These are phyloP conservation scores for Actinopyga echinites DNA, from an alignment of 53 echinoderm and acorn worm species.

Conservation along the genomic window DNA sequence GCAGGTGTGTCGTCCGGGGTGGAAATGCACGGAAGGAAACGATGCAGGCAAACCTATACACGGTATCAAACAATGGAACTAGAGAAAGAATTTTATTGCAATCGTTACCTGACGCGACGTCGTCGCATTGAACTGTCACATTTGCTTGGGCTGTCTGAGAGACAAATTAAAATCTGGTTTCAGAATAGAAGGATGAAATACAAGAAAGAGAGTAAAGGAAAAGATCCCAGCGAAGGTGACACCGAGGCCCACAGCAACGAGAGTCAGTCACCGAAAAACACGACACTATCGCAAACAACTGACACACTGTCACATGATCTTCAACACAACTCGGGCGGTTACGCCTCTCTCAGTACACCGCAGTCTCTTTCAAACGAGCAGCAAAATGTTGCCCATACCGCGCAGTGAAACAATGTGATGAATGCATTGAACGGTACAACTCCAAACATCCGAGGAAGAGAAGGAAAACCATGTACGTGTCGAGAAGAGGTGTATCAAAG, in stretches of 20 bases:
- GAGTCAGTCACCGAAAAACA: constrained; percentile 24
- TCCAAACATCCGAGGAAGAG: no score
- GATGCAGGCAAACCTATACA: constrained; percentile 98
- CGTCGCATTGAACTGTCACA: constrained; percentile 95
- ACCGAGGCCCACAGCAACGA: constrained; percentile 1
- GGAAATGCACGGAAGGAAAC: constrained; percentile 62
- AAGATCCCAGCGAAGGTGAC: constrained; percentile 50
- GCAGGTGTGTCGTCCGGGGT: constrained; percentile 40
- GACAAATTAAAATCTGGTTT: constrained; percentile 99
- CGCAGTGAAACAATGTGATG: not conserved
- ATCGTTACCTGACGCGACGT: constrained; percentile 89
- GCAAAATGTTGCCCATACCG: not conserved
- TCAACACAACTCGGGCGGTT: not conserved
- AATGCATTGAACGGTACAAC: no score
- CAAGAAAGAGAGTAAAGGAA: constrained; percentile 67
- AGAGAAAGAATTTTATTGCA: constrained; percentile 97
- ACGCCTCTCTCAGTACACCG: not conserved
- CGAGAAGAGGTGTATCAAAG: no score
- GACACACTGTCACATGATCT: constrained; percentile 18
- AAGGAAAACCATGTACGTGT: no score
- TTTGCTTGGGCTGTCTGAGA: constrained; percentile 84
- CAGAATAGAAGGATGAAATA: constrained; percentile 84
- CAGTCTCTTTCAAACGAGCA: not conserved
- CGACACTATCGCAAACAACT: constrained; percentile 13
- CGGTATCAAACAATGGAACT: constrained; percentile 95